Conservation (phyloP, 1,140 invertebrate genomes). For the Manduca sexta region DNA sequence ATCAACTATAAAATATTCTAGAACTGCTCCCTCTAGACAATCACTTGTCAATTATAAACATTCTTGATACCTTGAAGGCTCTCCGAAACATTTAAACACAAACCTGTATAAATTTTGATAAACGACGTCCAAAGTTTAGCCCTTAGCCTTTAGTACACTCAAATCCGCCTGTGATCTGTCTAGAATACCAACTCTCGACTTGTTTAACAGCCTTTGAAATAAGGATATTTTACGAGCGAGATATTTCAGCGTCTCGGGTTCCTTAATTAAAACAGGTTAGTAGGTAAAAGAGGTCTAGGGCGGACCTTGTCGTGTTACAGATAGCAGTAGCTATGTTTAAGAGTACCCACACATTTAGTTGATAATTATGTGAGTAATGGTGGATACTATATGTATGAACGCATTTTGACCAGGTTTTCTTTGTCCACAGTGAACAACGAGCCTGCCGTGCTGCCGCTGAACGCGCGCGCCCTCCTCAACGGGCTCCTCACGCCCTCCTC, state of each 20-base stretch:
- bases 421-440: constrained; percentile 62
- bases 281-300: too few relatives aligned
- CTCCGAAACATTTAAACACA: constrained; percentile 7
- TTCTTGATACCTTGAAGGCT: too few relatives aligned
- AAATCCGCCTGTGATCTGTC: constrained; percentile 9
- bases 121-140: constrained; percentile 12
- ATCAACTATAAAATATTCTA: too few relatives aligned
- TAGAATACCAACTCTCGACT: neutral
- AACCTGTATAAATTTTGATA: constrained; percentile 21
- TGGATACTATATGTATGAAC: too few relatives aligned
- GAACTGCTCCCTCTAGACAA: too few relatives aligned
- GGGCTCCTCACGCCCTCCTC: constrained; percentile 54
- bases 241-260: too few relatives aligned
- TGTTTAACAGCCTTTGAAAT: neutral
- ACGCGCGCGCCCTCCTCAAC: constrained; percentile 51
- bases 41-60: too few relatives aligned
- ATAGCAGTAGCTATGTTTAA: too few relatives aligned
- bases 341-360: too few relatives aligned
- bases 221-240: neutral
- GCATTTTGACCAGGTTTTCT: neutral
- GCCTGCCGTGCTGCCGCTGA: constrained; percentile 47
- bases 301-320: too few relatives aligned
- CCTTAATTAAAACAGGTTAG: too few relatives aligned
- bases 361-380: too few relatives aligned
- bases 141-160: neutral